Conservation (phyloP, 2,888 invertebrate genomes). For the Anoncus sp. region DNA sequence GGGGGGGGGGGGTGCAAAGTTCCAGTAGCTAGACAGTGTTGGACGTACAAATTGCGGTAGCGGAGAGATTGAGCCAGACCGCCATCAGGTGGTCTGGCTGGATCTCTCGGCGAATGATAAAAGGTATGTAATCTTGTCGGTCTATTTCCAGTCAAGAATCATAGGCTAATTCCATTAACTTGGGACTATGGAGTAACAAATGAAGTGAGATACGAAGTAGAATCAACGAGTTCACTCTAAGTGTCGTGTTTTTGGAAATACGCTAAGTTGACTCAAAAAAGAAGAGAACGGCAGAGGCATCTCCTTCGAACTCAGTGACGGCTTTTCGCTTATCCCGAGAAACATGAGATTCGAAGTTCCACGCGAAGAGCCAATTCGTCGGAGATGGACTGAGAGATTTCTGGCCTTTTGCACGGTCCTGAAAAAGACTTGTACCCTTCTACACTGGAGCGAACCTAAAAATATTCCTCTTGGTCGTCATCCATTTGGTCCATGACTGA, state of each 20-base stretch:
- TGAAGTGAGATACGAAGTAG: constrained; percentile 35
- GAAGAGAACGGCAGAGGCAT: too few species aligned
- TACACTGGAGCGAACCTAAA: too few species aligned
- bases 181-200: constrained; percentile 61
- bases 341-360: not conserved
- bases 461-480: too few species aligned
- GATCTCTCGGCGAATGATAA: not conserved
- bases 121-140: constrained; percentile 21
- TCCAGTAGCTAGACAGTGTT: too few species aligned
- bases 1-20: too few species aligned
- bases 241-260: not conserved
- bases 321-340: not conserved
- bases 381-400: too few species aligned
- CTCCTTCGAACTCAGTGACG: not conserved
- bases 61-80: too few species aligned
- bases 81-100: too few species aligned
- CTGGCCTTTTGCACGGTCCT: too few species aligned
- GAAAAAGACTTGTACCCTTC: too few species aligned
- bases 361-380: too few species aligned
- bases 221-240: not conserved
- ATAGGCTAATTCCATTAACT: constrained; percentile 75
- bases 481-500: not conserved
- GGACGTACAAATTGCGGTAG: too few species aligned
- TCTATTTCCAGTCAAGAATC: constrained; percentile 68
- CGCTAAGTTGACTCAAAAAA: not conserved